Evolutionary conservation across 2,797 vertebrate genomes (phyloP), one percentile per base, ranked within the genome.

Genomic region (Centroberyx gerrardi): DNA sequence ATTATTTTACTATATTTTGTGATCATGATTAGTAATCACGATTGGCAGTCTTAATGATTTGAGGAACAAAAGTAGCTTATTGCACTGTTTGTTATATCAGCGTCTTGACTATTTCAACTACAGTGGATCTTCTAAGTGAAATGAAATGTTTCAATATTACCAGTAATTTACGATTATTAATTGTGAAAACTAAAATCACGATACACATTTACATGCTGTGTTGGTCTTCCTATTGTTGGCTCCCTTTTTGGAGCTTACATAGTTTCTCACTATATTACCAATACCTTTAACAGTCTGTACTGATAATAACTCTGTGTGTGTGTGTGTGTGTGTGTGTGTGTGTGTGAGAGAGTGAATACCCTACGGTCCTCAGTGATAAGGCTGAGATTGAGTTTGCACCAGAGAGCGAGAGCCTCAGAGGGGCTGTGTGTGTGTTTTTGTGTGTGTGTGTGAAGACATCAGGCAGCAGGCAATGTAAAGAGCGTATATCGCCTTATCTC

Each of bases 351-450:
- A 48, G 56, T 82, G 79, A 86, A 90, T 80, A 80, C 79, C 87
- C 88, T 70, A 85, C 80, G 63, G 90, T 83, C 90, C 83, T 89
- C 68, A 51, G 70, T 17, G 91, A 93, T 93, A 90, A 92, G 86
- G 61, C 56, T 66, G 77, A 87, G 91, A 91, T 89, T 85, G 87
- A 91, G 87, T 88, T 92, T 92, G 86, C 79, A 71, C 80, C 84
- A 82, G 84, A 71, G 83, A 81, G 82, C 72, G 66, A 78, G 68
- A 91, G 67, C 71, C 44, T 85, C 73, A 51, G 63, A 85, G 76
- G 54, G 52, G 59, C n/a, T 74, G 67, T 58, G 46, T 64, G 27
- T 67, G 52, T 58, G 33, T 68, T 42, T 76, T 58, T 75, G 54
- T 71, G 29, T 83, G 42, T 70, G 51, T 79, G 79, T 88, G 85